Percentiles rank a stretch among this genome's conserved stretches.
These are phyloP conservation scores for Ammodytes dubius DNA, from an alignment of 2,113 vertebrate genomes.

Conservation along the genomic window DNA sequence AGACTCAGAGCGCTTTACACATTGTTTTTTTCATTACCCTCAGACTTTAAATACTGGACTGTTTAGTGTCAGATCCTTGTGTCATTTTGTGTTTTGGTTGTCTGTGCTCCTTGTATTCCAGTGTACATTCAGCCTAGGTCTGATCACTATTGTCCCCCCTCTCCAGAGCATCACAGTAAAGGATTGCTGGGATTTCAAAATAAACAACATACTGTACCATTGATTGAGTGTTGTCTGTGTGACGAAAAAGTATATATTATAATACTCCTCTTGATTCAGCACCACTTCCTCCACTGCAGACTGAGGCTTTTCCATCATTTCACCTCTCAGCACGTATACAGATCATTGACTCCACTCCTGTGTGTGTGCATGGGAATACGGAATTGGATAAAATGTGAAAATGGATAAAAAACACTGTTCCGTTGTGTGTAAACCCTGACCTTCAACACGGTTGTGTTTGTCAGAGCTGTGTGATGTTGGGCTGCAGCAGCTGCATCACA, in stretches of 20 bases:
- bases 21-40: too few relatives aligned
- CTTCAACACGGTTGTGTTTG: background rate
- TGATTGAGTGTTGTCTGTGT: background rate
- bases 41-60: too few relatives aligned
- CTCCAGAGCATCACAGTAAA: too few relatives aligned
- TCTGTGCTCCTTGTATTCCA: too few relatives aligned
- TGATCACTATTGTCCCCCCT: too few relatives aligned
- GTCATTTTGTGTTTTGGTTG: too few relatives aligned
- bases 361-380: background rate
- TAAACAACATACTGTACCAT: background rate
- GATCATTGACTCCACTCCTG: background rate
- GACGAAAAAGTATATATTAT: background rate
- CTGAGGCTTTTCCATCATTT: constrained; percentile 5
- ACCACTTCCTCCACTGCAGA: background rate
- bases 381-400: background rate
- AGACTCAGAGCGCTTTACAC: too few relatives aligned
- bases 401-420: constrained; percentile 1
- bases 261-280: background rate
- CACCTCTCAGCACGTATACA: constrained; percentile 16
- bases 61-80: too few relatives aligned
- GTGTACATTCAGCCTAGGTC: too few relatives aligned
- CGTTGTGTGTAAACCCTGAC: constrained; percentile 7
- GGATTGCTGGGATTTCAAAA: background rate
- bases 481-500: constrained; percentile 7
- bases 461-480: constrained; percentile 11